Base-by-base conservation (phyloP, 2,797 vertebrate species). In the Ptychadena robeensis region DNA sequence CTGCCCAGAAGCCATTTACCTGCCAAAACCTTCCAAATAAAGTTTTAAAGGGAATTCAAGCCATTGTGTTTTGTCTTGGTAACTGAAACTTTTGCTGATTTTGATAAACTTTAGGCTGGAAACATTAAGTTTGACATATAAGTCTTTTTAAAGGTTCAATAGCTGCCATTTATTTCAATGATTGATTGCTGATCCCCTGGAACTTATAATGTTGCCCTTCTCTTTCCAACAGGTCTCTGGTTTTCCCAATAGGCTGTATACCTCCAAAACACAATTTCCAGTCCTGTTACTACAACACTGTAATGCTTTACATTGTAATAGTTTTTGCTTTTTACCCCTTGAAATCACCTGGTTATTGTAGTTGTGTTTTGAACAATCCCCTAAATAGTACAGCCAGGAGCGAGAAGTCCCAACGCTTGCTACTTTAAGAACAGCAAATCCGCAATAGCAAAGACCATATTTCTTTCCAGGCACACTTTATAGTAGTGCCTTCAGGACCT, bases 1-100 rank as follows among this genome's bases (percentile, higher is more conserved):
- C 64, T 75, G 81, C 73, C 81, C 31, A 69, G 48, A 71, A 82
- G 73, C 66, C 37, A 77, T 77, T 66, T 61, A 44, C 63, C 63
- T 66, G 74, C 37, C 61, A 66, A 59, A 66, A 77, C 10, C 38
- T 76, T 40, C n/a, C 22, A 30, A 28, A 77, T 77, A 32, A 34
- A 5, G 0, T 66, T 66, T 66, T 15, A 66, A 34, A 66, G 64
- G n/a, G 64, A 34, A 34, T 32, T 10, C 4, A 14, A 66, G 64
- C 12, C 22, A 18, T 14, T 32, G 64, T 65, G 28, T 65, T 48
- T 64, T 32, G 30, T 31, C 15, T 18, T 18, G 9, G 4, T 66
- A 31, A 32, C 14, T 65, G 64, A 66, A 32, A 66, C 31, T 22
- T 66, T 14, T 32, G 5, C 31, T 34, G 15, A 6, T 31, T 4